phyloP scores from a whole-genome alignment of 2,888 invertebrate species.

The Lordiphosa andalusiaca region DNA sequence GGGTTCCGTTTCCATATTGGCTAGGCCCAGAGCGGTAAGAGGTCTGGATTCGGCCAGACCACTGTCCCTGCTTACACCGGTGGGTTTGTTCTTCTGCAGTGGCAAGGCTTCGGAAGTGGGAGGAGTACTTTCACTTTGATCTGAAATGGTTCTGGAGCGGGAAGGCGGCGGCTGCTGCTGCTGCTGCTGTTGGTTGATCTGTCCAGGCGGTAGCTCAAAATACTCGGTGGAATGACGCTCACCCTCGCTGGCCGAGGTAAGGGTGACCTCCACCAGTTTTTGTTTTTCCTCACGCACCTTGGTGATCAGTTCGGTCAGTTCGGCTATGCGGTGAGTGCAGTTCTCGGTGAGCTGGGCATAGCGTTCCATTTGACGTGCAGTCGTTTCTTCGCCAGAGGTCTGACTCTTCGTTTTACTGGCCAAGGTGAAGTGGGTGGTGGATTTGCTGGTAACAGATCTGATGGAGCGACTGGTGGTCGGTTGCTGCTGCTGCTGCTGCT shows the following conservation, averaged over 20 bases:
- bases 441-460: background rate
- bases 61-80: conserved; percentile 78
- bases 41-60: conserved; percentile 79
- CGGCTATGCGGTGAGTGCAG: conserved; percentile 82
- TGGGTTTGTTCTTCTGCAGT: conserved; percentile 73
- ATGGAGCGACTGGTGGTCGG: background rate
- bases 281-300: conserved; percentile 83
- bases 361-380: conserved; percentile 65
- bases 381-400: conserved; percentile 9
- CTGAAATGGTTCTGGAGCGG: conserved; percentile 41
- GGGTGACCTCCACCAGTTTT: conserved; percentile 80
- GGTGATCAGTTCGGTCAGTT: conserved; percentile 82
- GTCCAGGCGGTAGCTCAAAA: conserved; percentile 70
- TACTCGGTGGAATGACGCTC: conserved; percentile 79
- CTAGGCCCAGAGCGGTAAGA: conserved; percentile 70
- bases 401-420: conserved; percentile 4
- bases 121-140: conserved; percentile 45
- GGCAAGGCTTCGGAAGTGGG: conserved; percentile 51
- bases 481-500: conserved; percentile 18
- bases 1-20: conserved; percentile 48
- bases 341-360: conserved; percentile 82
- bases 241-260: conserved; percentile 78
- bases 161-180: conserved; percentile 1
- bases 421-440: background rate
- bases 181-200: conserved; percentile 8